Evolutionary conservation across 1,140 invertebrate species (phyloP), one percentile per base, ranked within the genome.

Genomic region (Leptoteleia sp.): DNA sequence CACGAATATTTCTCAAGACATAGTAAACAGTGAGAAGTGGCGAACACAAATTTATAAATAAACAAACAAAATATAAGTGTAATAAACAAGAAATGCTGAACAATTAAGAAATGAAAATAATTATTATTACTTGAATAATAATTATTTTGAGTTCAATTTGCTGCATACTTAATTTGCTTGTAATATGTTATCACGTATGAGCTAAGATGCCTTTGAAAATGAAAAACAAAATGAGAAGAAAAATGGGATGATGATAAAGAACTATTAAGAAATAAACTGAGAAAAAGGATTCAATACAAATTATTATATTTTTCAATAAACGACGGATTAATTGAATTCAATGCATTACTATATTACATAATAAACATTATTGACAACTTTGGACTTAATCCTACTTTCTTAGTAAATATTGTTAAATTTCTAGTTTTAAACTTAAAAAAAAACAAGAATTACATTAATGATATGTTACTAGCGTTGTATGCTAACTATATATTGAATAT

Each of bases 161-260:
- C 37, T 55, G 57, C 55, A 31, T 55, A 55, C 45, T 72, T 47
- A 55, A 72, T 64, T 72, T 64, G 57, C 42, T 72, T 55, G 12
- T 31, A 55, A 48, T 42, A 42, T 50, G 54, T 70, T 70, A 59
- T 59, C 33, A 42, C 4, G 22, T 59, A 42, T 59, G 54, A 59
- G 33, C 50, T 70, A 70, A 22, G 43, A 59, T 83, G 81, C 29
- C 82, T 86, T 82, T 76, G 27, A 42, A 22, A 33, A 27, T 38
- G 42, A 55, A 5, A 73, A 59, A 64, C 15, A 6, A 70, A 64
- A 42, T 59, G 57, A 72, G 45, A 72, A 50, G 45, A 76, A 67
- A 37, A 25, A 57, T 15, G 3, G 22, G n/a, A n/a, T n/a, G n/a
- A n/a, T n/a, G n/a, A n/a, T 4, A 52, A 35, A 50, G 16, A n/a